Conservation (phyloP, 2,113 vertebrate species). For the Eclectus roratus region DNA sequence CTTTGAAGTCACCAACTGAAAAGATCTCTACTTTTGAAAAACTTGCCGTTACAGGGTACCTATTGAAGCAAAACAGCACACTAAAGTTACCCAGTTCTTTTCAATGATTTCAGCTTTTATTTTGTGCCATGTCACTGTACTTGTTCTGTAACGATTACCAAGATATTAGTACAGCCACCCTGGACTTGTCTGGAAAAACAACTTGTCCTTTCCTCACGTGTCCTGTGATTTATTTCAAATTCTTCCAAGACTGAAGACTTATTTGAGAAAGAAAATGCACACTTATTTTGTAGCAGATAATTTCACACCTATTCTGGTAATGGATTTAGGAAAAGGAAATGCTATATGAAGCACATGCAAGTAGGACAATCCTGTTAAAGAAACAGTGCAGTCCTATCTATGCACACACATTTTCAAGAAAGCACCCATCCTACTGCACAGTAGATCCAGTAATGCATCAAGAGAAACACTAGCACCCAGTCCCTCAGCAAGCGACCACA, state of each 20-base stretch:
- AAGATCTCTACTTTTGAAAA: neutral
- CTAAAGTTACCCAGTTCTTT: neutral
- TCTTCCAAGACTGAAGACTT: neutral
- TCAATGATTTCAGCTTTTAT: neutral
- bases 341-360: neutral
- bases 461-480: neutral
- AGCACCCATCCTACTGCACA: neutral
- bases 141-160: neutral
- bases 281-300: neutral
- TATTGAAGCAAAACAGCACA: neutral
- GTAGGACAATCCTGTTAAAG: neutral
- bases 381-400: neutral
- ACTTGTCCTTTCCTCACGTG: neutral
- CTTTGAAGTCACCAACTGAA: neutral
- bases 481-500: neutral
- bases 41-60: neutral
- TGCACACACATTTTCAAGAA: rapidly evolving
- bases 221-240: neutral
- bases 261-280: neutral
- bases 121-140: neutral
- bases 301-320: neutral
- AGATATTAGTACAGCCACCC: neutral
- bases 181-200: neutral
- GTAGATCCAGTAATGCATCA: rapidly evolving
- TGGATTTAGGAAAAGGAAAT: neutral